Conservation (phyloP, 1,140 invertebrate species). For the Scaptomyza hsui region DNA sequence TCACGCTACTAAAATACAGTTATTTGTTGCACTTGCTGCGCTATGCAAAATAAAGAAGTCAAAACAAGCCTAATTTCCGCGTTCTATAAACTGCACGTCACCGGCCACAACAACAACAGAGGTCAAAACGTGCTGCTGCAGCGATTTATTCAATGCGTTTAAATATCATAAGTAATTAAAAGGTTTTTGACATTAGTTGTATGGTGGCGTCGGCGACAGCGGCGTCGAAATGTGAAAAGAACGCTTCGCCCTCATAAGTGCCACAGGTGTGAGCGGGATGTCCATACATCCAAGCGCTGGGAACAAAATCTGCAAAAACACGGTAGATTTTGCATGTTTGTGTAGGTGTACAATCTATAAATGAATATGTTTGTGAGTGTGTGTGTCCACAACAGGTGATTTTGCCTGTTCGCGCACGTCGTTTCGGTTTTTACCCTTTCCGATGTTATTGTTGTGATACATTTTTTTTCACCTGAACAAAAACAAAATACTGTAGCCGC, state of each 20-base stretch:
- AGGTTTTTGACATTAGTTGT: constrained; percentile 77
- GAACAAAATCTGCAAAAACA: constrained; percentile 46
- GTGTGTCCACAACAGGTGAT: constrained; percentile 56
- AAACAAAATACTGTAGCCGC: constrained; percentile 19
- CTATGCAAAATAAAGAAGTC: constrained; percentile 23
- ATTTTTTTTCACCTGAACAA: constrained; percentile 63
- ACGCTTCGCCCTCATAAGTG: constrained; percentile 13
- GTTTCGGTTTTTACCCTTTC: constrained; percentile 36
- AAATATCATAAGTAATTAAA: constrained; percentile 67
- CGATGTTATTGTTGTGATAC: constrained; percentile 54
- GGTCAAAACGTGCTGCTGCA: constrained; percentile 71
- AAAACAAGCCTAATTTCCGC: constrained; percentile 56
- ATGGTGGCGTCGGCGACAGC: not conserved
- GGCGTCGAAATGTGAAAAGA: constrained; percentile 20
- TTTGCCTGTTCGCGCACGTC: constrained; percentile 49
- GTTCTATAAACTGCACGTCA: constrained; percentile 71
- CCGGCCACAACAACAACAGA: constrained; percentile 24
- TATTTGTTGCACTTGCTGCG: constrained; percentile 45
- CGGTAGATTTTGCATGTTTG: constrained; percentile 11
- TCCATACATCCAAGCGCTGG: constrained; percentile 22
- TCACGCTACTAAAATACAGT: constrained; percentile 25
- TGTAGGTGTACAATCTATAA: constrained; percentile 25
- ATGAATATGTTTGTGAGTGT: not conserved
- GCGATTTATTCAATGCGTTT: constrained; percentile 44
- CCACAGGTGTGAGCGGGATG: constrained; percentile 43